These are phyloP conservation scores for Drosophila paracracens DNA, from an alignment of 2,888 invertebrate genomes.

Conservation along the genomic window DNA sequence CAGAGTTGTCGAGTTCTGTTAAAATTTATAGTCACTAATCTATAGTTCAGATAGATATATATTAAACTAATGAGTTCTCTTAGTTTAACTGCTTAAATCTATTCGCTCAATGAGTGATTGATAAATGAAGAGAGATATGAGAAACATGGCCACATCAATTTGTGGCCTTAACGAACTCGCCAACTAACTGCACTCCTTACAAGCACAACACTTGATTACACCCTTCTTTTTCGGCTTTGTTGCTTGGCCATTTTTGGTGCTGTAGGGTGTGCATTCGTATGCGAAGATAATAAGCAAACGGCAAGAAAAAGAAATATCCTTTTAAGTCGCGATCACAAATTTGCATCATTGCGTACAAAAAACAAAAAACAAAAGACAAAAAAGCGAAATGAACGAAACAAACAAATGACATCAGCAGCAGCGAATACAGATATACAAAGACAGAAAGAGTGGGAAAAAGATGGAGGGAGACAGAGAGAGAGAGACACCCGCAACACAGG, in stretches of 20 bases:
- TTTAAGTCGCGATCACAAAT: constrained; percentile 69
- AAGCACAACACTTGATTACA: constrained; percentile 24
- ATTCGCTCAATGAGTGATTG: neutral
- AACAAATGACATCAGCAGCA: constrained; percentile 68
- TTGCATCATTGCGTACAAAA: constrained; percentile 67
- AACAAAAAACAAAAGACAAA: neutral
- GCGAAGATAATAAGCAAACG: constrained; percentile 43
- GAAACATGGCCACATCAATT: constrained; percentile 3
- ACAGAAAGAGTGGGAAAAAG: neutral
- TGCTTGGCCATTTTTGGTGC: constrained; percentile 27
- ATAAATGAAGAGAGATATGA: neutral
- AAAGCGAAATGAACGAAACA: constrained; percentile 29
- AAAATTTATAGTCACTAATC: neutral
- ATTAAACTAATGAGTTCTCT: neutral
- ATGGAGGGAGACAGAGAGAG: constrained; percentile 10
- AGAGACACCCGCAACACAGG: constrained; percentile 55
- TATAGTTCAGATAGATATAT: neutral
- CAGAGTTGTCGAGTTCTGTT: neutral
- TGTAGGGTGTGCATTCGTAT: constrained; percentile 29
- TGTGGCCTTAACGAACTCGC: constrained; percentile 6
- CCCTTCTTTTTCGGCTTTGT: constrained; percentile 27
- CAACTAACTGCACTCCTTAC: constrained; percentile 13
- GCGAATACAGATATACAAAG: constrained; percentile 7
- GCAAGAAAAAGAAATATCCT: constrained; percentile 58
- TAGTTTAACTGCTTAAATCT: neutral